A percentile compares a stretch with the other conserved stretches of the same genome.
Conservation (phyloP, 2,797 vertebrate species). For the Cuniculus paca region DNA sequence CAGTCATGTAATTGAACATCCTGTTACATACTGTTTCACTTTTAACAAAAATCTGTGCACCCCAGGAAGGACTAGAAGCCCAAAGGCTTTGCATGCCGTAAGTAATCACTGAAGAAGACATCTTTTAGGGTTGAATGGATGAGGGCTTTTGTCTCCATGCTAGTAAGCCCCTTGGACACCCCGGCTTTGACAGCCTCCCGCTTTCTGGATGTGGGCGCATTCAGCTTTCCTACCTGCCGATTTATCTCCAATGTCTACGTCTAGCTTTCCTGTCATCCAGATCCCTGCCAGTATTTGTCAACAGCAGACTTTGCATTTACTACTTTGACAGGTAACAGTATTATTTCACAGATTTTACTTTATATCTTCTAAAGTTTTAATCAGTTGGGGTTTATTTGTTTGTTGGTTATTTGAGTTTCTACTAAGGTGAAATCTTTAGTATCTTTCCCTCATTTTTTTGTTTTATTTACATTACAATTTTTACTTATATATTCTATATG, state of each 20-base stretch:
- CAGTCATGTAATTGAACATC: neutral
- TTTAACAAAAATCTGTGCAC: neutral
- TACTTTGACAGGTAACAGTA: neutral
- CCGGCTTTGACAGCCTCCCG: neutral
- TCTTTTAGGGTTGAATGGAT: neutral
- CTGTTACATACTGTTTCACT: neutral
- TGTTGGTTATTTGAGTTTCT: neutral
- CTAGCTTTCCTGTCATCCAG: neutral
- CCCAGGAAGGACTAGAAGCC: neutral
- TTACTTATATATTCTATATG: neutral
- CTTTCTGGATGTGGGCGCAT: neutral
- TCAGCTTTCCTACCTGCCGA: neutral
- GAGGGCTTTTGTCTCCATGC: neutral
- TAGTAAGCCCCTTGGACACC: neutral
- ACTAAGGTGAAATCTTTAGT: neutral
- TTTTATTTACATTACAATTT: conserved; percentile 30
- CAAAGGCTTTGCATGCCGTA: neutral
- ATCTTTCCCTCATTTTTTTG: neutral
- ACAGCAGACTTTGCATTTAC: neutral
- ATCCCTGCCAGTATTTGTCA: neutral
- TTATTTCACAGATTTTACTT: conserved; percentile 40
- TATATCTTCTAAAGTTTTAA: conserved; percentile 9
- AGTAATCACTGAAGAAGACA: neutral
- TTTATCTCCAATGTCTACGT: too few species aligned
- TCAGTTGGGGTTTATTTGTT: neutral